phyloP scores from a whole-genome alignment of 2,797 vertebrate species.

The Phoeniculus purpureus region DNA sequence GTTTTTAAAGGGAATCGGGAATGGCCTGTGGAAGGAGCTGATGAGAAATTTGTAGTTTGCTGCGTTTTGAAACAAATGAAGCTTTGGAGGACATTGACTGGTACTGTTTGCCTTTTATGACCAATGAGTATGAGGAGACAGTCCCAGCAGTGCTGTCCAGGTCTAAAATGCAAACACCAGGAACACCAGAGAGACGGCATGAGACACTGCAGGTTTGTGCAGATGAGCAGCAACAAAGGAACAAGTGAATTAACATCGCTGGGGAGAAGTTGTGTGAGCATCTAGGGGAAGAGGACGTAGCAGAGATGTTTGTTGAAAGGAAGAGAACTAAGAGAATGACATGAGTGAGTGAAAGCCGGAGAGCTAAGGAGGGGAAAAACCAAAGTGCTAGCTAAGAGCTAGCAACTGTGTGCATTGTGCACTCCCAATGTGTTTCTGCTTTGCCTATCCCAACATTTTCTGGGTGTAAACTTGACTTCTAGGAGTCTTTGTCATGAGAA shows the following conservation, averaged over 20 bases:
- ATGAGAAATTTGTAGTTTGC: not conserved
- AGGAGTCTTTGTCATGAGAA: not conserved
- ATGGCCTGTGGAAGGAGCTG: constrained; percentile 1
- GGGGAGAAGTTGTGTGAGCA: not conserved
- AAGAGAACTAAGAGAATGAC: not conserved
- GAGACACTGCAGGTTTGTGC: not conserved
- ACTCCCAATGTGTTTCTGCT: not conserved
- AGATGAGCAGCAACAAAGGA: not conserved
- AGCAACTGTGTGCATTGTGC: not conserved
- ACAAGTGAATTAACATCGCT: not conserved
- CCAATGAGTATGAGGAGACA: not conserved
- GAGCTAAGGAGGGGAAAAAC: not conserved
- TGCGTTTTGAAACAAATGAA: constrained; percentile 9
- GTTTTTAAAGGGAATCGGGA: constrained; percentile 13
- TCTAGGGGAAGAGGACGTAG: not conserved
- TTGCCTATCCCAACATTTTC: not conserved
- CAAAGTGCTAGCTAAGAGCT: not conserved
- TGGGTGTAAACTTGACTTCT: not conserved
- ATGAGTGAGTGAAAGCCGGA: not conserved
- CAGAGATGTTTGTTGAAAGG: not conserved
- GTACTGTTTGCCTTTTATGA: not conserved
- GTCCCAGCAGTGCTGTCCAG: not conserved
- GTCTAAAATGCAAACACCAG: not conserved
- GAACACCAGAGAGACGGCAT: not conserved
- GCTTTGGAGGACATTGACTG: not conserved